Evolutionary conservation across 2,888 invertebrate species (phyloP).

Genomic region (Leistus spinibarbis): DNA sequence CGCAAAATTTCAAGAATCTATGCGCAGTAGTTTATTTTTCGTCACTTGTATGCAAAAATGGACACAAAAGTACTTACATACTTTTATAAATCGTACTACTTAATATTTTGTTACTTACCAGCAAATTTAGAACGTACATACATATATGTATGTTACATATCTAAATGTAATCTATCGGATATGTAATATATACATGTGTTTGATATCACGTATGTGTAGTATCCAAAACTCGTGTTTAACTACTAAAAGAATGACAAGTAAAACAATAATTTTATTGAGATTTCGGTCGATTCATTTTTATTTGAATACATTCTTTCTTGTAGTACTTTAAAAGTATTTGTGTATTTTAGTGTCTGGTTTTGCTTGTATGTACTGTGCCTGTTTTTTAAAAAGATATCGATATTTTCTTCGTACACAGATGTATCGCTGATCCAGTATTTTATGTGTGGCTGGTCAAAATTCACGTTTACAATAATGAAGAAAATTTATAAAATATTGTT

Average conservation of each 20-base stretch:
- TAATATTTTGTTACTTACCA: no score
- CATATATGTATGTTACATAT: no score
- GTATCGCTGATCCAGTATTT: no score
- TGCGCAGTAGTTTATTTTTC: background rate
- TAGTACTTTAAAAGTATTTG: constrained; percentile 41
- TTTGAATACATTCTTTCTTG: no score
- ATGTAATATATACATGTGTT: background rate
- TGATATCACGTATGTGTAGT: no score
- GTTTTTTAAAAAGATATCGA: constrained; percentile 48
- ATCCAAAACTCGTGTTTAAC: no score
- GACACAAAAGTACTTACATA: background rate
- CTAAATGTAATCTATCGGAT: no score
- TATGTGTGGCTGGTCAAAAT: background rate
- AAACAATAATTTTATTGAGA: no score
- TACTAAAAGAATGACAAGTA: no score
- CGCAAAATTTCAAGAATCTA: background rate
- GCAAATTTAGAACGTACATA: no score
- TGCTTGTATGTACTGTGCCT: constrained; percentile 55
- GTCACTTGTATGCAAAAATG: background rate
- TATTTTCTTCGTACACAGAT: constrained; percentile 45
- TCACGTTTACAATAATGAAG: background rate
- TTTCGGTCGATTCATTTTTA: no score
- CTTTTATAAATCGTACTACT: no score
- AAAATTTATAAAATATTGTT: background rate
- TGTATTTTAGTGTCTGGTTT: constrained; percentile 48